Evolutionary conservation across 2,113 vertebrate genomes (phyloP).

Genomic region (Nannospalax galili): DNA sequence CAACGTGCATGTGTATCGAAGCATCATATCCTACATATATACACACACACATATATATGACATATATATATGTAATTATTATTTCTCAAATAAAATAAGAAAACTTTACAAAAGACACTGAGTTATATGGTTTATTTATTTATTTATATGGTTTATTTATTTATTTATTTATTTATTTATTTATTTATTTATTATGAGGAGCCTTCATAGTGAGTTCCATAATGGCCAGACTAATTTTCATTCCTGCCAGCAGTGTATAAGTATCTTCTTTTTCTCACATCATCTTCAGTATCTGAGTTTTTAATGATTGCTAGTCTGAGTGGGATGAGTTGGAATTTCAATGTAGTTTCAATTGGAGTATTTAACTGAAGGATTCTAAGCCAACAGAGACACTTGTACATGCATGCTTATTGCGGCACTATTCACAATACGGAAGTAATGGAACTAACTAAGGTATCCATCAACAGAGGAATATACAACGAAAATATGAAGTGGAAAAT

Average conservation of each 20-base stretch:
- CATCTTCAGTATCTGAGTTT: neutral
- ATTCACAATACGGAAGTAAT: neutral
- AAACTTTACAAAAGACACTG: neutral
- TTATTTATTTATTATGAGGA: neutral
- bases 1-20: neutral
- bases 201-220: neutral
- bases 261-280: neutral
- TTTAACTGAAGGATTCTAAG: neutral
- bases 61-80: neutral
- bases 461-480: neutral
- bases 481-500: neutral
- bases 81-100: neutral
- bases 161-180: too few species aligned
- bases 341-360: neutral
- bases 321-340: neutral
- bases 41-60: too few species aligned
- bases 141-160: too few species aligned
- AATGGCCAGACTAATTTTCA: neutral
- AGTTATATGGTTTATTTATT: too few species aligned
- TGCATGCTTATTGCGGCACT: neutral
- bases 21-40: neutral
- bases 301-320: neutral
- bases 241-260: neutral
- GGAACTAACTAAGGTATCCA: neutral
- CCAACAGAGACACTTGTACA: neutral